Conservation (phyloP, 2,888 invertebrate genomes). For the Lysandra bellargus region DNA sequence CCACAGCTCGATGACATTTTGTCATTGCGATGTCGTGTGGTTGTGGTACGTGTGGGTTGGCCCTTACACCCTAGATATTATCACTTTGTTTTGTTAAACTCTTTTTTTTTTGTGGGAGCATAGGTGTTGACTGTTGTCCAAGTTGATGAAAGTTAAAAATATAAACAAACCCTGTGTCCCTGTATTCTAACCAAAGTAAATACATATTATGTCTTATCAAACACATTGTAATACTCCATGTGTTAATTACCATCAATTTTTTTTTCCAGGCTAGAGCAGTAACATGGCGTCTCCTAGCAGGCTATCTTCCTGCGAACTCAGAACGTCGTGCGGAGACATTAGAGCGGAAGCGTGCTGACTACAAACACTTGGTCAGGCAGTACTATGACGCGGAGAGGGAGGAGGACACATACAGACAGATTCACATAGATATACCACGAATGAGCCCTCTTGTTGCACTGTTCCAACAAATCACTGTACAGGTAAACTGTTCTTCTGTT, state of each 20-base stretch:
- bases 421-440: slow-evolving; percentile 99
- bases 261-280: slow-evolving; percentile 78
- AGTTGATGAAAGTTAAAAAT: too few relatives aligned
- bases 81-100: too few relatives aligned
- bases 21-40: too few relatives aligned
- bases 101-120: too few relatives aligned
- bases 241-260: background rate
- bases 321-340: slow-evolving; percentile 93
- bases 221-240: too few relatives aligned
- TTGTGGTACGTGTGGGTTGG: too few relatives aligned
- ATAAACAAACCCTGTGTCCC: too few relatives aligned
- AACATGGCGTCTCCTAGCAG: slow-evolving; percentile 86
- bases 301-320: slow-evolving; percentile 95
- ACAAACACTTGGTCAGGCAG: slow-evolving; percentile 96
- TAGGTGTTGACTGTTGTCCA: too few relatives aligned
- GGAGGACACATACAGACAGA: slow-evolving; percentile 94
- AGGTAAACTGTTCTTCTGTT: slow-evolving; percentile 48
- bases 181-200: too few relatives aligned
- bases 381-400: slow-evolving; percentile 94
- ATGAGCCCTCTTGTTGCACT: slow-evolving; percentile 98
- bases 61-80: too few relatives aligned
- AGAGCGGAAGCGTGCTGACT: slow-evolving; percentile 96
- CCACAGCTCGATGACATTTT: too few relatives aligned
- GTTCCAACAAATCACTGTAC: slow-evolving; percentile 96
- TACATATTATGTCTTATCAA: too few relatives aligned